Evolutionary conservation across 2,113 vertebrate genomes (phyloP), one percentile per base, ranked within the genome.

Genomic region (Cromileptes altivelis): DNA sequence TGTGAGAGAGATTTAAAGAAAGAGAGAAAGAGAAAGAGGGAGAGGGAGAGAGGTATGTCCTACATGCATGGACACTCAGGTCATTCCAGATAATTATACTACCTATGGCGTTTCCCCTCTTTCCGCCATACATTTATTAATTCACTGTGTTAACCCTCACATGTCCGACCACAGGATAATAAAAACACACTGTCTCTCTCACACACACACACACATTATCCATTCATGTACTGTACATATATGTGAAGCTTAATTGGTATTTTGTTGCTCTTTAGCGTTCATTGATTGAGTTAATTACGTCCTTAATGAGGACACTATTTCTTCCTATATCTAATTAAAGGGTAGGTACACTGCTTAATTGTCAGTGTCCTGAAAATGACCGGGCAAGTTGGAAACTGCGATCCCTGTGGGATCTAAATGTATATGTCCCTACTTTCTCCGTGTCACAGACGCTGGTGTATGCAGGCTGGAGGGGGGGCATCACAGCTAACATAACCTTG

Each of bases 41-140:
- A 55, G 27, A 21, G 61, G 1, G 40, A 30, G 8, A 61, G 37
- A 67, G 80, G 40, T 60, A 79, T 89, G 87, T 63, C 85, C 85
- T 89, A 88, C 90, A 89, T 86, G 90, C 82, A 91, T 85, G 90
- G 77, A 81, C 82, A 88, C 82, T 70, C 82, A 88, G 87, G 85
- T 89, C 85, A 87, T 30, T 89, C 47, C 33, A 61, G 80, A 85
- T 89, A 84, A 85, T 89, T 90, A 71, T 64, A 52, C 73, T 19
- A 85, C 42, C 67, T 69, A 62, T 86, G 70, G 75, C 33, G 40
- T 27, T 75, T 80, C 27, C 74, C 45, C n/a, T 78, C 75, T 74
- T 70, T 65, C 69, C 52, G 58, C 27, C 33, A 64, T 76, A 55
- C 68, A 85, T 79, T 65, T 74, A 76, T 73, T 75, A 60, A 82